A percentile compares a stretch with the other conserved stretches of the same genome.
Evolutionary conservation across 2,888 invertebrate species (phyloP).

Genomic region (Drosophila nr. perissopoda): DNA sequence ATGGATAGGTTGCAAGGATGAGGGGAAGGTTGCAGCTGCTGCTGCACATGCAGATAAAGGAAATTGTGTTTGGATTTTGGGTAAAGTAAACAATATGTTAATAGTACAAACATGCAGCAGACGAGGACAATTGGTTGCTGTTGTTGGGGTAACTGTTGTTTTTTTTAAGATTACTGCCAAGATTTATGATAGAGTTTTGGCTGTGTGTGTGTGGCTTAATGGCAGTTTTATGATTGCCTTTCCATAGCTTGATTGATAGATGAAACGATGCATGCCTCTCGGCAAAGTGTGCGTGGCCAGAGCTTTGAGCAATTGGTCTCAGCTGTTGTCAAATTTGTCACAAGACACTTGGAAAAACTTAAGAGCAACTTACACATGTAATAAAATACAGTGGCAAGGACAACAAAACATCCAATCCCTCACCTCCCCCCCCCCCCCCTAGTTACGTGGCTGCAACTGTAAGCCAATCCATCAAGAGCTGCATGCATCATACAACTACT

Average conservation of each 20-base stretch:
- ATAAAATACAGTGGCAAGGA: constrained; percentile 61
- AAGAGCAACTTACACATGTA: constrained; percentile 77
- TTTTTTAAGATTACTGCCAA: constrained; percentile 70
- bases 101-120: constrained; percentile 45
- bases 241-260: constrained; percentile 70
- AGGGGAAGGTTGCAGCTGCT: constrained; percentile 6
- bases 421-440: not conserved
- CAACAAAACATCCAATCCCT: constrained; percentile 1
- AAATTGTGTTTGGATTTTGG: constrained; percentile 64
- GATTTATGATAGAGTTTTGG: constrained; percentile 70
- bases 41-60: constrained; percentile 72
- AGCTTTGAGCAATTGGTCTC: constrained; percentile 69
- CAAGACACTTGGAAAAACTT: constrained; percentile 66
- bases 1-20: not conserved
- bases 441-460: constrained; percentile 59
- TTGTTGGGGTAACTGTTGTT: constrained; percentile 44
- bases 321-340: constrained; percentile 80
- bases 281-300: constrained; percentile 11
- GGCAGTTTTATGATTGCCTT: constrained; percentile 78
- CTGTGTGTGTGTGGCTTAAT: constrained; percentile 59
- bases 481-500: constrained; percentile 62
- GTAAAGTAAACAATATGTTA: constrained; percentile 77
- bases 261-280: constrained; percentile 41
- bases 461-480: constrained; percentile 75
- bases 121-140: not conserved